Evolutionary conservation across 2,888 invertebrate genomes (phyloP).

Genomic region (Yponomeuta evonymella): DNA sequence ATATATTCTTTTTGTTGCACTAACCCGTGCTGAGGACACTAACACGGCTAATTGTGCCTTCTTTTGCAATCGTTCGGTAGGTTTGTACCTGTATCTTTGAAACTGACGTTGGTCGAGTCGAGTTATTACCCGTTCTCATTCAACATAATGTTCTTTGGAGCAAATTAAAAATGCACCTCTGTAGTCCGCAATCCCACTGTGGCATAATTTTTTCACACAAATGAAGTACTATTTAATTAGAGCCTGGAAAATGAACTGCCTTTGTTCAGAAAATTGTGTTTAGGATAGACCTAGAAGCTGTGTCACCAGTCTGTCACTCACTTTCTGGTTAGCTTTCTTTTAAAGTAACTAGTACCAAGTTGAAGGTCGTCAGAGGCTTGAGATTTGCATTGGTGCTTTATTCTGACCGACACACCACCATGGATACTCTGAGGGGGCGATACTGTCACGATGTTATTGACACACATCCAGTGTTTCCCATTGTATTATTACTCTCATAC

Average conservation of each 20-base stretch:
- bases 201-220: background rate
- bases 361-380: background rate
- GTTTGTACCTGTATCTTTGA: too few species aligned
- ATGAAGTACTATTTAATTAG: background rate
- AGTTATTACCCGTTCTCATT: too few species aligned
- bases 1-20: too few species aligned
- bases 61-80: too few species aligned
- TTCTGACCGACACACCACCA: background rate
- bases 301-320: background rate
- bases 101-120: too few species aligned
- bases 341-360: background rate
- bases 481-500: too few species aligned
- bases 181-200: background rate
- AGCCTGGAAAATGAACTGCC: background rate
- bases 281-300: background rate
- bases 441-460: background rate
- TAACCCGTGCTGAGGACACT: too few species aligned
- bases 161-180: background rate
- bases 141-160: too few species aligned
- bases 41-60: too few species aligned
- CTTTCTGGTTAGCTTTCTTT: background rate
- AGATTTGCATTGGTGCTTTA: background rate
- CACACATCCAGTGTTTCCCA: too few species aligned
- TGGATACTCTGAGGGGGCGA: too few species aligned
- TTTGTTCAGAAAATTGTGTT: background rate